Conservation (phyloP, 1,140 invertebrate species). For the Pseudomyrmex pallidus region DNA sequence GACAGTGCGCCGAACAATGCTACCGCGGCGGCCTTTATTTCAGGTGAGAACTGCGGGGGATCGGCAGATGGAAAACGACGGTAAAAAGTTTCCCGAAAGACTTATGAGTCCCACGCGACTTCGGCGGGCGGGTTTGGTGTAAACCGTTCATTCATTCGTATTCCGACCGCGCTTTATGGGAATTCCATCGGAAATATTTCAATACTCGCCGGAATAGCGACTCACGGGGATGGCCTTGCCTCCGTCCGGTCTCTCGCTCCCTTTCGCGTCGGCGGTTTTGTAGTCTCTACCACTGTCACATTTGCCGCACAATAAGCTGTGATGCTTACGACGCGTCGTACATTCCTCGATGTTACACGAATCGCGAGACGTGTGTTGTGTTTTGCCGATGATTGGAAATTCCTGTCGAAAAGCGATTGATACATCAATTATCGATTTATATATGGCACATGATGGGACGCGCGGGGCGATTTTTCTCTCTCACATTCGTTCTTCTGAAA, state of each 20-base stretch:
- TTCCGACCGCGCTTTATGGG: constrained; percentile 68
- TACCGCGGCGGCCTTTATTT: constrained; percentile 22
- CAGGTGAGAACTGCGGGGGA: constrained; percentile 30
- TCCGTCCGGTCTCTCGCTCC: constrained; percentile 27
- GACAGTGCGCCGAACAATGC: constrained; percentile 34
- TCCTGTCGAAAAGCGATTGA: too few relatives aligned
- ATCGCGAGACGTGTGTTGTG: background rate
- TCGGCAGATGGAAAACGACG: constrained; percentile 67
- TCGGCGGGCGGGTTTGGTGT: constrained; percentile 4
- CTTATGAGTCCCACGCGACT: constrained; percentile 70
- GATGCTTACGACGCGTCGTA: background rate
- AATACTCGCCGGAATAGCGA: constrained; percentile 61
- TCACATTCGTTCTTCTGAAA: too few relatives aligned
- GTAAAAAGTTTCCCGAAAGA: constrained; percentile 72
- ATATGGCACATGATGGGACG: too few relatives aligned
- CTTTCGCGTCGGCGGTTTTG: constrained; percentile 24
- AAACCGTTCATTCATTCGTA: constrained; percentile 68
- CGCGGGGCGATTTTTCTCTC: too few relatives aligned
- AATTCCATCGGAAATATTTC: constrained; percentile 77
- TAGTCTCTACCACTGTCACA: background rate
- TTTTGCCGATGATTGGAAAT: too few relatives aligned
- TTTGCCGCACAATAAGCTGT: constrained; percentile 23
- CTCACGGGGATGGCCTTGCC: constrained; percentile 56
- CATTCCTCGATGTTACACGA: background rate
- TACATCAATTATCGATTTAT: too few relatives aligned